phyloP scores from a whole-genome alignment of 92 coral and sea anemone genomes.

The Epizoanthus illoricatus region DNA sequence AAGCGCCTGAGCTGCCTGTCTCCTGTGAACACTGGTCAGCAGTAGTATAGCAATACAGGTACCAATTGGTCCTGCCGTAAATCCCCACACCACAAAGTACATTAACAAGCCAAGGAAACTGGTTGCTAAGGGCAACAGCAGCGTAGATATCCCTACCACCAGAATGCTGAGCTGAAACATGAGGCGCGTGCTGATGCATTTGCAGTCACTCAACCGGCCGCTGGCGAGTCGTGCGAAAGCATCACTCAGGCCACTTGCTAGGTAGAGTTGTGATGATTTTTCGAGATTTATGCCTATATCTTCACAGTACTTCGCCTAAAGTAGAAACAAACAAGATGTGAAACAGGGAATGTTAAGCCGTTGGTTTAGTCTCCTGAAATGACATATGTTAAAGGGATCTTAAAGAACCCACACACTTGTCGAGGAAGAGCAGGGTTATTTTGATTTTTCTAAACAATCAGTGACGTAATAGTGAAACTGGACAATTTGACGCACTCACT shows the following conservation, averaged over 20 bases:
- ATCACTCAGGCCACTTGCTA: conserved; percentile 8
- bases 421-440: background rate
- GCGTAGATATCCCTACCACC: conserved; percentile 1
- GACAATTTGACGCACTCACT: too few relatives aligned
- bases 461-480: too few relatives aligned
- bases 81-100: conserved; percentile 8
- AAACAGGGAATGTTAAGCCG: background rate
- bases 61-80: conserved; percentile 6
- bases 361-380: too few relatives aligned
- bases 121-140: conserved; percentile 5
- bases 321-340: background rate
- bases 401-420: background rate
- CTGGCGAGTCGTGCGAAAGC: background rate
- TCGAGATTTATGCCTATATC: background rate
- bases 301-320: conserved; percentile 10
- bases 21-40: conserved; percentile 4
- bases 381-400: too few relatives aligned
- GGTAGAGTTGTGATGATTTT: conserved; percentile 1
- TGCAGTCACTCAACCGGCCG: conserved; percentile 6
- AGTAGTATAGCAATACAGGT: conserved; percentile 10
- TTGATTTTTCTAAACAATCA: too few relatives aligned
- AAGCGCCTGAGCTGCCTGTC: background rate
- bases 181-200: background rate
- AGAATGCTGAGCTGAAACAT: conserved; percentile 7
- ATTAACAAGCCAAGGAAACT: conserved; percentile 1